These are phyloP conservation scores for Aporophyla lueneburgensis DNA, from an alignment of 2,888 invertebrate genomes.

Conservation along the genomic window DNA sequence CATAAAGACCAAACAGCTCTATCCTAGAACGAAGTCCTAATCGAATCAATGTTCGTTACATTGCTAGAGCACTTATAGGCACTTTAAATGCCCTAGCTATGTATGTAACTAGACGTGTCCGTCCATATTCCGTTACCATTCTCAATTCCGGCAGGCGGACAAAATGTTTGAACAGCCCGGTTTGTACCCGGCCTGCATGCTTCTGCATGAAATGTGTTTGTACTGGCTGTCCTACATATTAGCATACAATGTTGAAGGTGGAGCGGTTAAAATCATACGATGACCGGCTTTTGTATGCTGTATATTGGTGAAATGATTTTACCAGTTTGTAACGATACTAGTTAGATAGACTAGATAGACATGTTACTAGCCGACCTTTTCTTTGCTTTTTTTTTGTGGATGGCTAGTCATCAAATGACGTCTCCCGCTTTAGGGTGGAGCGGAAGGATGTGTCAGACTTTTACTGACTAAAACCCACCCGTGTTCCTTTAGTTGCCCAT, in stretches of 20 bases:
- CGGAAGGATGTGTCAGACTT: too few relatives aligned
- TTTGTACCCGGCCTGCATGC: slow-evolving; percentile 26
- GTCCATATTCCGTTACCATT: slow-evolving; percentile 11
- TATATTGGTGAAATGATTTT: not conserved
- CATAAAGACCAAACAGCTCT: too few relatives aligned
- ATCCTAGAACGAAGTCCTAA: not conserved
- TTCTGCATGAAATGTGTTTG: slow-evolving; percentile 26
- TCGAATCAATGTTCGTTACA: not conserved
- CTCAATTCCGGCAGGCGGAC: not conserved
- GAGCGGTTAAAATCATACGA: slow-evolving; percentile 8
- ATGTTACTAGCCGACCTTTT: not conserved
- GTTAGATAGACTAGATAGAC: too few relatives aligned
- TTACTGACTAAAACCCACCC: too few relatives aligned
- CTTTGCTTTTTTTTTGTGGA: too few relatives aligned
- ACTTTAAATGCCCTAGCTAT: not conserved
- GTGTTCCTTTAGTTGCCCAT: too few relatives aligned
- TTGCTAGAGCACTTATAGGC: too few relatives aligned
- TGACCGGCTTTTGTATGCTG: not conserved
- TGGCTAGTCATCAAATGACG: too few relatives aligned
- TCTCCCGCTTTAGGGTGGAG: too few relatives aligned
- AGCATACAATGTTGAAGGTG: not conserved
- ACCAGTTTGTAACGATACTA: not conserved
- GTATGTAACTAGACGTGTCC: not conserved
- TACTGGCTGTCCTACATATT: not conserved
- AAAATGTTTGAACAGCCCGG: slow-evolving; percentile 20